These are phyloP conservation scores for Platyscapa corneri DNA, from an alignment of 1,140 invertebrate species.

Conservation along the genomic window DNA sequence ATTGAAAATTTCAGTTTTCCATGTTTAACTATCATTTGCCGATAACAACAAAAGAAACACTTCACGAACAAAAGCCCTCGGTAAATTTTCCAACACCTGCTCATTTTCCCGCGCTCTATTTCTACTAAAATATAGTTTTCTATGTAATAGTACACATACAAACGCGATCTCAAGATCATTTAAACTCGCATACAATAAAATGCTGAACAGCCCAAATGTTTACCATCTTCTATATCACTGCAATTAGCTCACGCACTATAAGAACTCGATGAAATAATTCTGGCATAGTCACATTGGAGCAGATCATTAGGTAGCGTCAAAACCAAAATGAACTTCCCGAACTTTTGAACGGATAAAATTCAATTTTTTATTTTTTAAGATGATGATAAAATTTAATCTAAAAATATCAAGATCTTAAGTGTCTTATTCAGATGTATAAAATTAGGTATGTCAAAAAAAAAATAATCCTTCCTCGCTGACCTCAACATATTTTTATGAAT, in stretches of 20 bases:
- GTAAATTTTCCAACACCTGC: conserved; percentile 3
- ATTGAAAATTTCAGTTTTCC: conserved; percentile 43
- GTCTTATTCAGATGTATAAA: too few relatives aligned
- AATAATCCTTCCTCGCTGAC: too few relatives aligned
- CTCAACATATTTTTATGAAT: too few relatives aligned
- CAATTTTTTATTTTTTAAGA: background rate
- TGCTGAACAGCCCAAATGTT: background rate
- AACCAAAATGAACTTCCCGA: background rate
- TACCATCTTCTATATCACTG: background rate
- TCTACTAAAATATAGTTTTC: background rate
- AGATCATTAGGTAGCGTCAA: too few relatives aligned
- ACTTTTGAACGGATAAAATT: background rate
- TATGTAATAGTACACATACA: background rate
- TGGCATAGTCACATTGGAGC: background rate
- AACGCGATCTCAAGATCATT: background rate
- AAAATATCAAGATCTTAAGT: background rate
- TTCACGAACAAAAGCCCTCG: background rate
- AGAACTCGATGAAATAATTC: background rate
- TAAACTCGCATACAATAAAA: background rate
- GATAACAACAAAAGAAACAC: conserved; percentile 13
- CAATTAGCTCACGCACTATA: background rate
- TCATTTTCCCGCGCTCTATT: background rate
- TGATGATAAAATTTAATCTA: background rate
- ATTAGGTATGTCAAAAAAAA: too few relatives aligned
- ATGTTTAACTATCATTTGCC: conserved; percentile 36